A percentile compares a stretch with the other conserved stretches of the same genome.
phyloP scores from a whole-genome alignment of 2,113 vertebrate genomes.

The Mellivora capensis region DNA sequence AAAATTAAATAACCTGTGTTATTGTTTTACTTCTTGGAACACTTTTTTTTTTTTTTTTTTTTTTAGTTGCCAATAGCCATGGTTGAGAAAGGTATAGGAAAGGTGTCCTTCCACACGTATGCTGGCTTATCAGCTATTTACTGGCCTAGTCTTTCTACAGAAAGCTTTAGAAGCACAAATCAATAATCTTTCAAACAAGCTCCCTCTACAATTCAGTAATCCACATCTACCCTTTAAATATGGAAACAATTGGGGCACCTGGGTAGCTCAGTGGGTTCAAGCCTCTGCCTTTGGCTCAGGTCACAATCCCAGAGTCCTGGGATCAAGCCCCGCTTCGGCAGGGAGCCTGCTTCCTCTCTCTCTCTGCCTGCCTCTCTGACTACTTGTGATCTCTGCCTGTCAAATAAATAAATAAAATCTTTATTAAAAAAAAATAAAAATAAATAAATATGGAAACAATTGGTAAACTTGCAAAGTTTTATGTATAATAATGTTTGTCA shows the following conservation, averaged over 20 bases:
- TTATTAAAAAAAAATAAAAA: too few species aligned
- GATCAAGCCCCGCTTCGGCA: accelerated
- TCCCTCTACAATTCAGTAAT: background rate
- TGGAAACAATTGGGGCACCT: background rate
- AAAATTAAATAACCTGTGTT: background rate
- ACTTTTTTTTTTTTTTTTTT: background rate
- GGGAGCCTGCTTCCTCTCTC: too few species aligned
- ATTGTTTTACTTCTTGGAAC: background rate
- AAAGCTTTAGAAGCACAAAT: background rate
- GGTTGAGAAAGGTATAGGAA: background rate
- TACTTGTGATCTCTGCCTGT: too few species aligned
- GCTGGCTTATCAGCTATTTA: background rate
- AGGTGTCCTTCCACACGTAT: background rate
- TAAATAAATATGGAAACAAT: background rate
- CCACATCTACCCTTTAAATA: background rate
- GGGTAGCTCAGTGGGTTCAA: too few species aligned
- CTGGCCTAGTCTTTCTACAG: background rate
- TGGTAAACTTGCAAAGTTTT: background rate
- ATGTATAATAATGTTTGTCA: background rate
- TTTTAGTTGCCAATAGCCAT: background rate
- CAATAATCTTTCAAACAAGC: background rate
- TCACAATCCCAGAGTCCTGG: too few species aligned
- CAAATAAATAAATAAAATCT: too few species aligned
- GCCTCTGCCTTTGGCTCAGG: too few species aligned
- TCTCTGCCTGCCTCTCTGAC: too few species aligned